A percentile compares a stretch with the other conserved stretches of the same genome.
phyloP scores from a whole-genome alignment of 2,888 invertebrate species.

The Chymomyza caudatula region DNA sequence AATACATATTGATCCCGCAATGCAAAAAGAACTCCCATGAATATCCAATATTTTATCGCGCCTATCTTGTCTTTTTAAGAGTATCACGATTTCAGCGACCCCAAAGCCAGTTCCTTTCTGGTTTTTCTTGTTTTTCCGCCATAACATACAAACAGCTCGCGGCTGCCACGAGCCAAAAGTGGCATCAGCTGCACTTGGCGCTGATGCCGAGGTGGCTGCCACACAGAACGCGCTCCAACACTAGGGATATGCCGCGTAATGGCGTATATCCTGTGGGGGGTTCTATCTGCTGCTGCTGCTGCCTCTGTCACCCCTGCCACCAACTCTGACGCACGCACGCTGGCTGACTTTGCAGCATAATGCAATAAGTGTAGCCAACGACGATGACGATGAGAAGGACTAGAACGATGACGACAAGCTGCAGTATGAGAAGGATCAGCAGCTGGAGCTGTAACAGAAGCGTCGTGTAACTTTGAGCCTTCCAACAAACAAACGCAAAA shows the following conservation, averaged over 20 bases:
- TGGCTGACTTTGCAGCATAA: slow-evolving; percentile 54
- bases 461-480: slow-evolving; percentile 50
- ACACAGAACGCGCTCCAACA: neutral
- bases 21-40: too few species aligned
- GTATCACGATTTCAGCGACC: neutral
- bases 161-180: slow-evolving; percentile 64
- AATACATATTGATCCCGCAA: too few species aligned
- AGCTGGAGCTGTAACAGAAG: neutral
- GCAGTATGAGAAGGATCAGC: neutral
- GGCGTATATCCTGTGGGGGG: slow-evolving; percentile 17
- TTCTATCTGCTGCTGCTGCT: neutral
- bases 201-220: slow-evolving; percentile 6
- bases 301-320: slow-evolving; percentile 8
- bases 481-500: slow-evolving; percentile 41
- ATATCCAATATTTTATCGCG: too few species aligned
- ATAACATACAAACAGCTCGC: slow-evolving; percentile 57
- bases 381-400: slow-evolving; percentile 39
- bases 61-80: neutral
- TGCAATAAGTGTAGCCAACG: slow-evolving; percentile 71
- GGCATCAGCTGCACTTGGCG: slow-evolving; percentile 65
- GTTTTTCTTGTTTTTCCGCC: slow-evolving; percentile 24
- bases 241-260: slow-evolving; percentile 11
- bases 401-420: neutral
- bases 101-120: neutral
- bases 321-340: slow-evolving; percentile 52